phyloP scores from a whole-genome alignment of 1,140 invertebrate species.

The Ceratosolen fusciceps region DNA sequence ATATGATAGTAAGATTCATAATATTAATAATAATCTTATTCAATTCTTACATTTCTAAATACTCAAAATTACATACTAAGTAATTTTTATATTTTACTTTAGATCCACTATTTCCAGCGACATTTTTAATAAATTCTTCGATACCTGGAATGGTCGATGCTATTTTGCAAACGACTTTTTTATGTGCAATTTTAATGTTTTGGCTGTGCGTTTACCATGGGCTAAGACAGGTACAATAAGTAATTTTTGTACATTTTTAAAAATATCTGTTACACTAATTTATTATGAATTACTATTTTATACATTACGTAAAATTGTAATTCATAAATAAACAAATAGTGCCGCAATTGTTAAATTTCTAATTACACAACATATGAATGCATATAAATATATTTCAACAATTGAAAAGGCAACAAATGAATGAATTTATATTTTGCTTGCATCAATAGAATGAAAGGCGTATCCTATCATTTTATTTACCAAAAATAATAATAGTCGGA shows the following conservation, averaged over 20 bases:
- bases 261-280: no score
- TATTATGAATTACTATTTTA: no score
- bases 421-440: constrained; percentile 35
- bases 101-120: constrained; percentile 96
- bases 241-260: neutral
- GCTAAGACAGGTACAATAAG: constrained; percentile 82
- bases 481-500: constrained; percentile 90
- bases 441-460: constrained; percentile 84
- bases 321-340: no score
- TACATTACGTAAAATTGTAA: no score
- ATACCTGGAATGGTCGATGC: constrained; percentile 92
- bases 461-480: constrained; percentile 90
- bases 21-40: constrained; percentile 1
- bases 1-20: constrained; percentile 86
- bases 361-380: no score
- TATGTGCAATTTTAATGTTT: constrained; percentile 89
- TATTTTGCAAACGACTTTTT: constrained; percentile 90
- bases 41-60: neutral
- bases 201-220: constrained; percentile 97
- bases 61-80: constrained; percentile 21
- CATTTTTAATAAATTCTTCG: constrained; percentile 91
- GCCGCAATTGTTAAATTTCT: no score
- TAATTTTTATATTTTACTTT: constrained; percentile 52
- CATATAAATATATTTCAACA: no score
- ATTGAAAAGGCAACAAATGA: neutral